Evolutionary conservation across 1,140 invertebrate genomes (phyloP), one percentile per base, ranked within the genome.

Genomic region (Drosophila erecta): DNA sequence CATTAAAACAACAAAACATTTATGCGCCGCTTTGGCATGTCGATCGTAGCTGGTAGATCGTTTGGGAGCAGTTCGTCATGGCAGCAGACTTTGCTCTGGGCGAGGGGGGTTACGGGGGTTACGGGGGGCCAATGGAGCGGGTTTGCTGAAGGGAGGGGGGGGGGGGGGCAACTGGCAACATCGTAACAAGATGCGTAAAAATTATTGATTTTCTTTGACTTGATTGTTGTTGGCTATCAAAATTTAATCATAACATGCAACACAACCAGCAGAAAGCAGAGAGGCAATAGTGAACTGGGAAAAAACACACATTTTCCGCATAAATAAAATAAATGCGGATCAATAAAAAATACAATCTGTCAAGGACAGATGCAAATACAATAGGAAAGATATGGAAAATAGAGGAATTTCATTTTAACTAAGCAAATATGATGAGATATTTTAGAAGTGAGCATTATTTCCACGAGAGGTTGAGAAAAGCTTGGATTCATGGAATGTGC

Each of bases 1-100:
- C 87, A 90, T 90, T 90, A 90, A 90, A 90, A 90, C 81, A 90
- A 90, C 87, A 90, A 90, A 90, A 90, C 87, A 90, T 90, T 90
- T 90, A 90, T 90, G 81, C 87, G 86, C 79, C 79, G 79, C 83
- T 87, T 86, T 86, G 83, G 77, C 81, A 83, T 83, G 79, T 83
- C 80, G 65, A 75, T 72, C 56, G 70, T 55, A 75, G 77, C 72
- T 46, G 55, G 50, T 17, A 67, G 53, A 79, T 78, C 67, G 64
- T 46, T 65, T 67, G 59, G 44, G 69, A 64, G 74, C 75, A 72
- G 57, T 70, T 78, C 57, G 75, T 76, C 75, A 76, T 77, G 74
- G 24, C 65, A 69, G 50, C n/a, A 10, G 64, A 49, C 66, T 57
- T 49, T 33, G 24, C 51, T 20, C 15, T 17, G 20, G 57, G 17